phyloP scores from a whole-genome alignment of 2,797 vertebrate genomes.

The Carduelis carduelis region DNA sequence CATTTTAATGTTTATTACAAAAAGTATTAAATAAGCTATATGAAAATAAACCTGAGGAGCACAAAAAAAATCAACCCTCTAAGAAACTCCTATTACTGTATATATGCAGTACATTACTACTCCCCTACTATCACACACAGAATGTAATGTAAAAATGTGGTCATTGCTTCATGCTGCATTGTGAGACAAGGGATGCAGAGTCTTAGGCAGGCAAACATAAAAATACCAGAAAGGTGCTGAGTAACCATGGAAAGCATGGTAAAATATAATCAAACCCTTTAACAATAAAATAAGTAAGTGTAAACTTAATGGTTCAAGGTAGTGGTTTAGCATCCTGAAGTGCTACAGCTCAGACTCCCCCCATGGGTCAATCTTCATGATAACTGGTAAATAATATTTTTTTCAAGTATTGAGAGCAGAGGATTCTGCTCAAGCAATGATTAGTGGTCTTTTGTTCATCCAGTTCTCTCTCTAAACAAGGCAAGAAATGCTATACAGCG shows the following conservation, averaged over 20 bases:
- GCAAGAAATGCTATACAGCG: not conserved
- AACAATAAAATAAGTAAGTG: not conserved
- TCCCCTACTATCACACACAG: not conserved
- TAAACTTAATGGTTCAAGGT: not conserved
- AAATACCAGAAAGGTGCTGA: not conserved
- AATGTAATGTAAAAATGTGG: not conserved
- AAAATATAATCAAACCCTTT: conserved; percentile 18
- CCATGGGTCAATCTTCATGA: not conserved
- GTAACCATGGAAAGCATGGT: not conserved
- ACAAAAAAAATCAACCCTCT: not conserved
- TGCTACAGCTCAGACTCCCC: not conserved
- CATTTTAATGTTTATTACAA: conserved; percentile 8
- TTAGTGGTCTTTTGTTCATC: not conserved
- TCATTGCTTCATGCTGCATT: not conserved
- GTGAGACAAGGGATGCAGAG: not conserved
- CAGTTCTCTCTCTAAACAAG: not conserved
- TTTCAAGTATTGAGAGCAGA: not conserved
- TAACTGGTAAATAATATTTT: not conserved
- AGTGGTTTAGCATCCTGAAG: not conserved
- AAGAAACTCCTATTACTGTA: not conserved
- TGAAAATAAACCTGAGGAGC: not conserved
- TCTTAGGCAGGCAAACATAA: conserved; percentile 13
- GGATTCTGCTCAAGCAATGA: not conserved
- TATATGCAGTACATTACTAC: not conserved
- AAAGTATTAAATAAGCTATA: not conserved